A percentile compares a stretch with the other conserved stretches of the same genome.
Conservation (phyloP, 2,113 vertebrate genomes). For the Melanostigma gelatinosum region DNA sequence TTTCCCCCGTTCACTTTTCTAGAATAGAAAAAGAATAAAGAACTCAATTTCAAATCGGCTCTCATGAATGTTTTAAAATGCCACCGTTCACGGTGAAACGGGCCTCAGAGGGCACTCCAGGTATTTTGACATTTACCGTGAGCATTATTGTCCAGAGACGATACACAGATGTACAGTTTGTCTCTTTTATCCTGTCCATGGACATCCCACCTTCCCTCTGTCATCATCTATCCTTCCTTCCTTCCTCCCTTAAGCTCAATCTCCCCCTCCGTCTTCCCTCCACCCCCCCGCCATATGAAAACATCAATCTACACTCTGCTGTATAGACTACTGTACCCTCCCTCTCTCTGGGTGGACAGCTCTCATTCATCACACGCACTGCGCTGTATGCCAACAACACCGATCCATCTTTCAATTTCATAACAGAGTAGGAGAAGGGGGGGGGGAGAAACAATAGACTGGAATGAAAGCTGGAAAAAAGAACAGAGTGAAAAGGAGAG, state of each 20-base stretch:
- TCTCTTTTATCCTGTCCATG: constrained; percentile 43
- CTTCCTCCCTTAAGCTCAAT: constrained; percentile 39
- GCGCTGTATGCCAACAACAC: constrained; percentile 60
- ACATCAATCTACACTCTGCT: constrained; percentile 67
- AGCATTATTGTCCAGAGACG: constrained; percentile 42
- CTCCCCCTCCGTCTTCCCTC: constrained; percentile 33
- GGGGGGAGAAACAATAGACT: constrained; percentile 54
- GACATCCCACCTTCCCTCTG: constrained; percentile 34
- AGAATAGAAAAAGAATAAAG: constrained; percentile 22
- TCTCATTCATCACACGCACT: constrained; percentile 74
- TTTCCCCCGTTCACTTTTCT: constrained; percentile 1
- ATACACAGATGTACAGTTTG: constrained; percentile 36
- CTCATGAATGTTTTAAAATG: constrained; percentile 67
- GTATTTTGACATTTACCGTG: constrained; percentile 57
- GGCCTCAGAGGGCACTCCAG: constrained; percentile 7
- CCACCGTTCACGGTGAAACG: constrained; percentile 25
- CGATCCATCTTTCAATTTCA: constrained; percentile 75
- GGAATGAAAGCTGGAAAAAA: neutral
- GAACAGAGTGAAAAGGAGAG: neutral
- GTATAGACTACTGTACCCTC: constrained; percentile 62
- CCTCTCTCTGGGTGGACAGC: constrained; percentile 66
- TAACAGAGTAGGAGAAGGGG: constrained; percentile 65
- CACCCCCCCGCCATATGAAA: constrained; percentile 60
- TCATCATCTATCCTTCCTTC: constrained; percentile 55
- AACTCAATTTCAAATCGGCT: constrained; percentile 61